Base-by-base conservation (phyloP, 2,113 vertebrate genomes). In the Hippocampus barbouri region DNA sequence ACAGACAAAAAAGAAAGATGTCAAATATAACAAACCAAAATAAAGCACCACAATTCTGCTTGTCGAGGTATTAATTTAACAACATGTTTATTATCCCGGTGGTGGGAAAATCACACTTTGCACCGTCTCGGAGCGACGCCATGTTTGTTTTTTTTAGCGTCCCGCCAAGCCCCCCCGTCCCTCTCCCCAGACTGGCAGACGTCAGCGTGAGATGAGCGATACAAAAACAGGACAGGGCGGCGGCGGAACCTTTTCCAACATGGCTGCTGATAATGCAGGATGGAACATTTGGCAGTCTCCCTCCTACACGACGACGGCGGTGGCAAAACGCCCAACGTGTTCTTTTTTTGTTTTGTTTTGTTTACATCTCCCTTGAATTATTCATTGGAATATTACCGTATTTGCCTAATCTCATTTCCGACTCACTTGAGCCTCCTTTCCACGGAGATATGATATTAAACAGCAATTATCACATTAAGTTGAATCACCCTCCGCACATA, bases 141-240 rank as follows among this genome's bases (percentile, higher is more conserved):
- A 83, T 87, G 78, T 40, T 23, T 84, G 85, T 89, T 89, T 72
- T 38, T 84, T 78, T 75, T 67, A 70, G 20, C 53, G 53, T 10
- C 12, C 20, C 12, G 51, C 20, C 12, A 47, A 47, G 47, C 47
- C 79, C 74, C 80, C 69, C 67, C 82, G 25, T 25, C 79, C 74
- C 80, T 45, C 6, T 47, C 60, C 47, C n/a, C 61, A 65, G 73
- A 70, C 79, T 74, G 81, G 70, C 78, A 68, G 54, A 5, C 74
- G n/a, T 16, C 25, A 7, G 25, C 14, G 34, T 2, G 61, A 81
- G 86, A 86, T 84, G 75, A 79, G 70, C 18, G 53, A 14, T 72
- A 70, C 62, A 79, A 82, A 86, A 89, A 89, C 84, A 84, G 86
- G 86, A 88, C 74, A 59, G 73, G 87, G 86, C 21, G 70, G 77